phyloP scores from a whole-genome alignment of 2,797 vertebrate species.

The Gymnothorax reevesii region DNA sequence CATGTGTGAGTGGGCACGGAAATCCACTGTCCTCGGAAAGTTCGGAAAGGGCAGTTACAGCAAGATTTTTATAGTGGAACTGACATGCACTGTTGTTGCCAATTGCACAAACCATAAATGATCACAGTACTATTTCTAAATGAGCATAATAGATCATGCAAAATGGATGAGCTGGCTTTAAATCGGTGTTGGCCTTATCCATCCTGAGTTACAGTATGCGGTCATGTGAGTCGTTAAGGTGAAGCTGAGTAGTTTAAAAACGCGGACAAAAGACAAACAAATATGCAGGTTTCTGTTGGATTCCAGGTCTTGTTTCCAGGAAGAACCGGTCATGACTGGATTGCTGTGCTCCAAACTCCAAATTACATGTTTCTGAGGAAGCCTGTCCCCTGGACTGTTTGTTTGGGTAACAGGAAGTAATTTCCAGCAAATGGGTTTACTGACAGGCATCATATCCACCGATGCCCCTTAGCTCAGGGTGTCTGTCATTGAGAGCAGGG shows the following conservation, averaged over 20 bases:
- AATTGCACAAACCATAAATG: neutral
- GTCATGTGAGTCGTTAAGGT: neutral
- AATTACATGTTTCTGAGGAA: neutral
- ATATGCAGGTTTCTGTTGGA: neutral
- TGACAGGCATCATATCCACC: neutral
- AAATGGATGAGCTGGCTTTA: neutral
- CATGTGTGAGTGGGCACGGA: neutral
- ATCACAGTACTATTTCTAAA: neutral
- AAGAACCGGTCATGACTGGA: neutral
- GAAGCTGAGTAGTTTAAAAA: neutral
- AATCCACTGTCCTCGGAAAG: neutral
- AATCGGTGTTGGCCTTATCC: neutral
- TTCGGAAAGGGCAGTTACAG: neutral
- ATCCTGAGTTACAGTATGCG: neutral
- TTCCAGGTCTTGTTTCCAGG: neutral
- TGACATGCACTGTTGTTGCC: neutral
- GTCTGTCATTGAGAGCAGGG: neutral
- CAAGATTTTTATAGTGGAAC: neutral
- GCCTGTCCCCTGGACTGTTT: neutral
- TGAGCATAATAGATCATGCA: neutral
- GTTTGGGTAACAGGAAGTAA: neutral
- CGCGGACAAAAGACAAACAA: neutral
- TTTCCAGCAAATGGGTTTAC: neutral
- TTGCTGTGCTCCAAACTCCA: neutral
- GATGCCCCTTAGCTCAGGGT: neutral